Evolutionary conservation across 2,113 vertebrate species (phyloP).

Genomic region (Rhinoptilus africanus): DNA sequence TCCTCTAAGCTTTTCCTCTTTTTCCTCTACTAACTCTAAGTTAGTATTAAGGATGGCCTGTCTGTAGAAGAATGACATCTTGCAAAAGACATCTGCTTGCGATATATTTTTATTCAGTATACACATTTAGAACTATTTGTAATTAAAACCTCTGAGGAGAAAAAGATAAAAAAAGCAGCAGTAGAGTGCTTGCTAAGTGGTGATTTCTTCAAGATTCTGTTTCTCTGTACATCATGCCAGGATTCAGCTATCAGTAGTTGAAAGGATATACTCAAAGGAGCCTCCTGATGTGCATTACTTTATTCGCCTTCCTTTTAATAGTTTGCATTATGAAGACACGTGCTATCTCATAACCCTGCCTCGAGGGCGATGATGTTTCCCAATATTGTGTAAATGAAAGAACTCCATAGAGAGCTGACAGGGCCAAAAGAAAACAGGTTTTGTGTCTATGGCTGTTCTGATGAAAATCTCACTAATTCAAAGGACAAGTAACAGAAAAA

Average conservation of each 20-base stretch:
- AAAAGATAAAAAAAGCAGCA: background rate
- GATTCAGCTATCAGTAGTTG: background rate
- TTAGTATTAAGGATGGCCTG: background rate
- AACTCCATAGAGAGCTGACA: background rate
- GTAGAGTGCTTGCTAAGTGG: background rate
- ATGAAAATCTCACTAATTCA: slow-evolving; percentile 15
- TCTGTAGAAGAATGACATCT: background rate
- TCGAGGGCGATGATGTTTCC: background rate
- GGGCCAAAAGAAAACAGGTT: slow-evolving; percentile 3
- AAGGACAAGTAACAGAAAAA: background rate
- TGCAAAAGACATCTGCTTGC: background rate
- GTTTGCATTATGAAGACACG: background rate
- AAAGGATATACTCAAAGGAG: background rate
- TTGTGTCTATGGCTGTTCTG: background rate
- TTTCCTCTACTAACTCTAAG: background rate
- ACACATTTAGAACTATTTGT: background rate
- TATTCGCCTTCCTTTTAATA: background rate
- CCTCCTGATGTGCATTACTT: background rate
- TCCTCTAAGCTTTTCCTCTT: no score
- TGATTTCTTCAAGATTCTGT: background rate
- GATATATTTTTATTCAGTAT: background rate
- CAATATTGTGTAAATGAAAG: background rate
- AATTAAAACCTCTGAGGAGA: background rate
- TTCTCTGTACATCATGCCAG: background rate
- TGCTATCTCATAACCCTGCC: background rate